Base-by-base conservation (phyloP, 1,140 invertebrate genomes). In the Kradibia gibbosae region DNA sequence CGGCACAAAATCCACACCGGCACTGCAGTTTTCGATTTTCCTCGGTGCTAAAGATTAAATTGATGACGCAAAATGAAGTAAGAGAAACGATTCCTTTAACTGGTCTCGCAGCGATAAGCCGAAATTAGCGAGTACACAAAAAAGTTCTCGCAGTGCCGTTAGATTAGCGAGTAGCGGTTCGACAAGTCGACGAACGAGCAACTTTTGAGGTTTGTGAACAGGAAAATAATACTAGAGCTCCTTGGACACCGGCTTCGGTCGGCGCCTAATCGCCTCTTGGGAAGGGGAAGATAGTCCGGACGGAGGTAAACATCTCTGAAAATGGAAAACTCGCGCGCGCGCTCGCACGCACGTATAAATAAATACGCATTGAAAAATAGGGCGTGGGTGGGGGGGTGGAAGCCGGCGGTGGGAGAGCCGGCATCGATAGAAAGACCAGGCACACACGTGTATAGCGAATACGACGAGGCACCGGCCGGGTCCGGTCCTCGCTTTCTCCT, bases 91-190 rank as follows among this genome's bases (percentile, higher is more conserved):
- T 55, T 55, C 8, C 20, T 25, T n/a, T 20, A 2, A 25, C 28
- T 7, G 31, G 0, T 4, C 13, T 39, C 34, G 20, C 13, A 67
- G 34, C 34, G 36, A 67, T 39, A n/a, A 67, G 34, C 1, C 62
- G 17, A 67, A 39, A 67, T 5, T 0, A 7, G 36, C 17, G 34
- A 67, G 39, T 0, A 8, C 4, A 22, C 25, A 67, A 39, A 42
- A 75, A 57, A 31, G 1, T 39, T 31, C 31, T 13, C 36, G 39
- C n/a, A 75, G 13, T 39, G 22, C 73, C 73, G 73, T 57, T 75
- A 73, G 15, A 20, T 17, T 8, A 34, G 48, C 15, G 50, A 75
- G n/a, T 75, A 75, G 53, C 73, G 53, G 48, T 42, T 39, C 34
- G 34, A 2, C 34, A 36, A 39, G 13, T 39, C 17, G 62, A n/a